A percentile compares a stretch with the other conserved stretches of the same genome.
These are phyloP conservation scores for Schizothorax lantsangensis DNA, from an alignment of 2,797 vertebrate genomes.

Conservation along the genomic window DNA sequence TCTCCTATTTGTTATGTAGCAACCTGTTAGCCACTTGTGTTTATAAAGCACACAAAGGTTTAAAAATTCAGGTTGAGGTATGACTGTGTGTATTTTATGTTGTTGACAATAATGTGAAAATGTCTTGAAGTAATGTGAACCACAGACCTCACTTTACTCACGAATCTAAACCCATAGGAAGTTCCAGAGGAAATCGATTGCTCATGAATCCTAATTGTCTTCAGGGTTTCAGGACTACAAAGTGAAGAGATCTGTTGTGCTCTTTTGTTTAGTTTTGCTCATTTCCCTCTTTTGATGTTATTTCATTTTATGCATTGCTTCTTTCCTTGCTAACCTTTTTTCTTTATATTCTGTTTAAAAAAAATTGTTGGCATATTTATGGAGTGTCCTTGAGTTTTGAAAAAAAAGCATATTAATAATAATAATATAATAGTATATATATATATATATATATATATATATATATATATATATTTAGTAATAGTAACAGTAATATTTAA, in stretches of 20 bases:
- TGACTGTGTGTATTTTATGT: neutral
- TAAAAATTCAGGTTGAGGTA: neutral
- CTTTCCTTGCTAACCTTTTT: neutral
- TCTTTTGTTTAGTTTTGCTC: neutral
- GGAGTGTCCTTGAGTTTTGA: no score
- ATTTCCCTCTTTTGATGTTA: neutral
- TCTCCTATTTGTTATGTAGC: neutral
- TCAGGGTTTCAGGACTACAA: neutral
- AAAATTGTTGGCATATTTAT: neutral
- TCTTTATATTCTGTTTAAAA: neutral
- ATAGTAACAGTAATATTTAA: no score
- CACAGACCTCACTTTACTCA: neutral
- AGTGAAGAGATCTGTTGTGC: neutral
- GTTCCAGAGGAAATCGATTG: neutral
- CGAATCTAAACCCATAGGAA: neutral
- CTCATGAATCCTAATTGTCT: neutral
- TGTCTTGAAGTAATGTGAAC: neutral
- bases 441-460: no score
- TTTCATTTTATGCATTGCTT: neutral
- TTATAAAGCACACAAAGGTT: neutral
- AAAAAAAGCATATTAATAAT: no score
- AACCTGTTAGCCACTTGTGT: constrained; percentile 5
- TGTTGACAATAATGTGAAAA: neutral
- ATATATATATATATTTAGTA: no score
- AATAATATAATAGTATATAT: no score